These are phyloP conservation scores for Sminthurinus signatus DNA, from an alignment of 1,140 invertebrate genomes.

Conservation along the genomic window DNA sequence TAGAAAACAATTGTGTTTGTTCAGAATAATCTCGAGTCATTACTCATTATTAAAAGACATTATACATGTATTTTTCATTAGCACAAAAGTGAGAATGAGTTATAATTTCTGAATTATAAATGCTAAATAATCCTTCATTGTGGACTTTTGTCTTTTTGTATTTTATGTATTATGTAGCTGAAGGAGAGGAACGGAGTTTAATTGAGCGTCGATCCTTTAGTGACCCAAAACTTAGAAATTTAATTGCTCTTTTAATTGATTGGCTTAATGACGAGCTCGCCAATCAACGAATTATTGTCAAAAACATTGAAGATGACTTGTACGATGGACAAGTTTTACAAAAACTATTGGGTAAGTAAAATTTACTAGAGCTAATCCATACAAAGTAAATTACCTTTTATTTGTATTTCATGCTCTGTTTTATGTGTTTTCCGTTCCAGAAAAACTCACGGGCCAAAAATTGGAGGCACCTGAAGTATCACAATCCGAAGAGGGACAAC, in stretches of 20 bases:
- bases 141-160: no score
- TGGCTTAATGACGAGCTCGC: slow-evolving; percentile 99
- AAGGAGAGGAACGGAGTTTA: slow-evolving; percentile 94
- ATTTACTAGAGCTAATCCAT: no score
- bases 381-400: no score
- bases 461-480: slow-evolving; percentile 97
- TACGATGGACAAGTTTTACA: slow-evolving; percentile 98
- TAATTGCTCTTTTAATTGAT: slow-evolving; percentile 84
- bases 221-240: slow-evolving; percentile 77
- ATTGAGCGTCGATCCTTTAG: slow-evolving; percentile 81
- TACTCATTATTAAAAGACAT: no score
- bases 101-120: no score
- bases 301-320: slow-evolving; percentile 92
- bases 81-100: no score
- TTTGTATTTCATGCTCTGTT: no score
- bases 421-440: slow-evolving; percentile 53
- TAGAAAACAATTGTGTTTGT: no score
- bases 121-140: no score
- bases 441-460: slow-evolving; percentile 82
- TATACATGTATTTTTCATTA: no score
- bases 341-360: slow-evolving; percentile 71
- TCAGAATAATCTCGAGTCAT: no score
- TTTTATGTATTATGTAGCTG: slow-evolving; percentile 63
- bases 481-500: slow-evolving; percentile 95
- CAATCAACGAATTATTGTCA: slow-evolving; percentile 92